These are phyloP conservation scores for Aphelenchoides fujianensis DNA, from an alignment of 1,140 invertebrate species.

Conservation along the genomic window DNA sequence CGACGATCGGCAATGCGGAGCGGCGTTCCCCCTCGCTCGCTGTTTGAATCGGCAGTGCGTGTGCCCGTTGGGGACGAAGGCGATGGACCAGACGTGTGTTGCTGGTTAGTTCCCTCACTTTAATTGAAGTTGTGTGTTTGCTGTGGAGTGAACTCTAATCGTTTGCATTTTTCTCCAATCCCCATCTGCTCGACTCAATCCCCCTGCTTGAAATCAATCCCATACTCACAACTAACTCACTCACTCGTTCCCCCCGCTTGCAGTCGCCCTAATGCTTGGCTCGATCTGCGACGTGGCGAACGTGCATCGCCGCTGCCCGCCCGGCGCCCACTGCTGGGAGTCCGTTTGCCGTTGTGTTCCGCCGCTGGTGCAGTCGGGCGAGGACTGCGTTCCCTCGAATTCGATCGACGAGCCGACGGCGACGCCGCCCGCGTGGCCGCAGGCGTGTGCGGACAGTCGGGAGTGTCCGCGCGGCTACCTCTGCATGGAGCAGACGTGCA, in stretches of 20 bases:
- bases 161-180: background rate
- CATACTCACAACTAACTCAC: background rate
- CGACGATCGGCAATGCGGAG: conserved; percentile 53
- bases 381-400: background rate
- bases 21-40: conserved; percentile 51
- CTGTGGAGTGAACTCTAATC: conserved; percentile 4
- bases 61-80: conserved; percentile 53
- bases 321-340: conserved; percentile 16
- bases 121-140: conserved; percentile 21
- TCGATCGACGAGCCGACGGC: background rate
- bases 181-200: too few species aligned
- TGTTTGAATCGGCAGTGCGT: conserved; percentile 57
- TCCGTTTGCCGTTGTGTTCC: conserved; percentile 18
- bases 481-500: background rate
- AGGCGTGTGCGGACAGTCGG: background rate
- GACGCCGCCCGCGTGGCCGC: background rate
- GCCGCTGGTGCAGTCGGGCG: background rate
- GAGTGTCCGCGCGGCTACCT: conserved; percentile 7
- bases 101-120: conserved; percentile 45
- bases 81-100: conserved; percentile 60
- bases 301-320: conserved; percentile 8
- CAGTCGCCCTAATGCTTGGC: conserved; percentile 14
- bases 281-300: conserved; percentile 14
- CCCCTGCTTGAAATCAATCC: conserved; percentile 9
- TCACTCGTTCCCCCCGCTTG: conserved; percentile 13